Base-by-base conservation (phyloP, 1,140 invertebrate genomes). In the Globodera ellingtonae region DNA sequence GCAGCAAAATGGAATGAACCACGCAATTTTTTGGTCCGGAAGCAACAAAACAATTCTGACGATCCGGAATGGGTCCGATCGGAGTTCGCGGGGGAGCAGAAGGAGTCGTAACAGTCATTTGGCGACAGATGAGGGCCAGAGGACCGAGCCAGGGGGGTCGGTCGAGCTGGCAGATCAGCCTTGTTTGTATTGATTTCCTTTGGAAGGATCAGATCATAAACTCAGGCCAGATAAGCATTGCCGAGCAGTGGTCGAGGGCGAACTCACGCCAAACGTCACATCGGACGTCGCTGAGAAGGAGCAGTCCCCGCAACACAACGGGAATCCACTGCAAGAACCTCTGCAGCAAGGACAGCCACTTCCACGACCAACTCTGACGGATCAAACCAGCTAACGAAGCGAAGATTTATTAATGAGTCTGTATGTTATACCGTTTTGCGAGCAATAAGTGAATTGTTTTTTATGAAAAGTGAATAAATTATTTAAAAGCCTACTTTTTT, bases 41-140 rank as follows among this genome's bases (percentile, higher is more conserved):
- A 77, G 75, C 69, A 77, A 77, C 59, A 77, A 77, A 67, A 77
- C 75, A 18, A 62, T 77, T 62, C 48, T 77, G 13, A 77, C 75
- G 81, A 86, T 87, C 75, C 84, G 52, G 70, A 70, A 70, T 18
- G 67, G 67, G n/a, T 70, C 67, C 10, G 67, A 70, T 13, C 24
- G 46, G 67, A 70, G 67, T 70, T 35, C 67, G 24, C 67, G 67
- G 9, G 46, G 67, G 8, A 70, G 24, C 35, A 70, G 35, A 10
- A 70, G 35, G 10, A 70, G 67, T 44, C 67, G 67, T 6, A 70
- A 18, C 67, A 70, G 67, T 44, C 67, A 44, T 10, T 47, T 70
- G 24, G 35, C 67, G 3, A 18, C 8, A n/a, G 67, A 70, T 10
- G 67, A 70, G 67, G n/a, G 24, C 10, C 35, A 70, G n/a, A 70